phyloP scores from a whole-genome alignment of 2,888 invertebrate species.

The Parelbella ahira region DNA sequence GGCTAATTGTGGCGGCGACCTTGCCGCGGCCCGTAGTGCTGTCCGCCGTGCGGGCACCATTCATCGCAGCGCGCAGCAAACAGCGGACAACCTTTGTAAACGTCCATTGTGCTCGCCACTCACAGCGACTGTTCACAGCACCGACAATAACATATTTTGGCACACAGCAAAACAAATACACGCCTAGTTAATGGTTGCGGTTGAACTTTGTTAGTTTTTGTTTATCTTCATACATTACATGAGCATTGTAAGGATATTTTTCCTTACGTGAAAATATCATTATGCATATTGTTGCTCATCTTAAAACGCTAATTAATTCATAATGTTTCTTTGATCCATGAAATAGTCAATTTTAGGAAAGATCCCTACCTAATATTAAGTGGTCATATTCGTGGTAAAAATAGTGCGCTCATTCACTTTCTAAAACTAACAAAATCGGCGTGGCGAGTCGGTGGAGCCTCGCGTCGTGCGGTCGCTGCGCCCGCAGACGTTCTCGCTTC shows the following conservation, averaged over 20 bases:
- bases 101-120: no score
- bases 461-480: conserved; percentile 15
- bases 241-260: no score
- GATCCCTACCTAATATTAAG: no score
- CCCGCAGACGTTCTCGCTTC: conserved; percentile 16
- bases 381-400: no score
- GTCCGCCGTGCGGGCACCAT: conserved; percentile 34
- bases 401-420: conserved; percentile 20
- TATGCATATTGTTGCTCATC: no score
- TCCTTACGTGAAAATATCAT: no score
- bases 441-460: conserved; percentile 12
- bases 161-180: no score
- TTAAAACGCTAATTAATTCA: no score
- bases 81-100: no score
- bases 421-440: conserved; percentile 23
- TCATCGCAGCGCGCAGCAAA: conserved; percentile 32
- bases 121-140: conserved; percentile 24
- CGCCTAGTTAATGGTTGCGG: no score
- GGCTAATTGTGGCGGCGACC: conserved; percentile 41
- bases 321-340: conserved; percentile 11
- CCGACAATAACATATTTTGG: conserved; percentile 34
- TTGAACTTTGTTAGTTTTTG: no score
- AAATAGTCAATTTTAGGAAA: conserved; percentile 2
- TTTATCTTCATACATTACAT: no score
- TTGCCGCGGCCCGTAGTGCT: conserved; percentile 46